Conservation (phyloP, 1,140 invertebrate genomes). For the Agrypnia vestita region DNA sequence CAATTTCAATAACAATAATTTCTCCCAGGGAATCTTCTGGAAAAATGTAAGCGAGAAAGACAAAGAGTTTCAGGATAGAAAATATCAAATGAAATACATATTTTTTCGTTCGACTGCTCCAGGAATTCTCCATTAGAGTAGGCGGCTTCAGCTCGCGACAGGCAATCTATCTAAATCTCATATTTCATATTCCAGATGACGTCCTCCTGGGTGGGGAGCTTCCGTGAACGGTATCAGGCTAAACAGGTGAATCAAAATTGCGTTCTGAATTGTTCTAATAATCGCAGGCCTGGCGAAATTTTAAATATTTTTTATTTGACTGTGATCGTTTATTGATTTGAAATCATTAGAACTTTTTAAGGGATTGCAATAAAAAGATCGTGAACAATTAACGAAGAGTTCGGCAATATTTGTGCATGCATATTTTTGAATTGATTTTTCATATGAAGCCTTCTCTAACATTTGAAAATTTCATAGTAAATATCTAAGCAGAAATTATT, state of each 20-base stretch:
- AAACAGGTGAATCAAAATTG: background rate
- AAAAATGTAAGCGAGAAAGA: slow-evolving; percentile 3
- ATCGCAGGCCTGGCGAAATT: background rate
- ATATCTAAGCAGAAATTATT: no score
- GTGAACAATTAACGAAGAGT: no score
- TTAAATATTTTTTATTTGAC: background rate
- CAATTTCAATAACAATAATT: no score
- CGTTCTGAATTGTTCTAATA: background rate
- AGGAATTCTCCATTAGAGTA: slow-evolving; percentile 37
- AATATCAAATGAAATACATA: slow-evolving; percentile 58
- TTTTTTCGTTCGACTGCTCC: slow-evolving; percentile 56
- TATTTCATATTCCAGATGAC: slow-evolving; percentile 62
- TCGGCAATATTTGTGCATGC: no score
- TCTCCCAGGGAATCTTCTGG: background rate
- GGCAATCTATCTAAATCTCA: slow-evolving; percentile 62
- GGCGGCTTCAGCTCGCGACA: slow-evolving; percentile 38
- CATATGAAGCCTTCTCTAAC: no score
- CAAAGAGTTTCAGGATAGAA: slow-evolving; percentile 25
- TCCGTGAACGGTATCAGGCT: background rate
- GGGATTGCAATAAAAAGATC: no score
- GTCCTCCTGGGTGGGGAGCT: slow-evolving; percentile 17
- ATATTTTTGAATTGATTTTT: no score
- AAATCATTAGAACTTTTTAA: no score
- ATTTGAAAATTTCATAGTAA: no score
- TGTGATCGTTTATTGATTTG: background rate